Percentiles rank a stretch among this genome's conserved stretches.
Conservation (phyloP, 2,797 vertebrate species). For the Hippopotamyrus pictus region DNA sequence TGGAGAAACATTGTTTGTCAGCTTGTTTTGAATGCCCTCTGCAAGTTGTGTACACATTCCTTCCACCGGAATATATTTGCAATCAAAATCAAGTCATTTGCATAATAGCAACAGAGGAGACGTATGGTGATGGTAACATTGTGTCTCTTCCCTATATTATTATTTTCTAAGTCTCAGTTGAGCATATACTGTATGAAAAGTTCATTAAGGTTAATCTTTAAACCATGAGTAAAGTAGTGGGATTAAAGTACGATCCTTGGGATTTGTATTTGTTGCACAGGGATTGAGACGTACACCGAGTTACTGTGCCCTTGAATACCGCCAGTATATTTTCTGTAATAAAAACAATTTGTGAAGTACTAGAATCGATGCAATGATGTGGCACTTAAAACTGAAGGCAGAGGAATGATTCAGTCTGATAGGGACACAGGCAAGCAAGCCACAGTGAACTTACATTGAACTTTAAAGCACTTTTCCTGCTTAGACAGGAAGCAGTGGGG, state of each 20-base stretch:
- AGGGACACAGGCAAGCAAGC: background rate
- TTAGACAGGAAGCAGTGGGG: background rate
- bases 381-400: background rate
- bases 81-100: background rate
- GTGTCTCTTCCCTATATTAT: background rate
- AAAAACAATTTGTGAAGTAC: background rate
- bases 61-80: constrained; percentile 11
- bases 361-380: background rate
- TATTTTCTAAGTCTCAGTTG: background rate
- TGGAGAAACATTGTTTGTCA: background rate
- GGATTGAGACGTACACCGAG: background rate
- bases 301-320: background rate
- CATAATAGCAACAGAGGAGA: background rate
- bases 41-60: background rate
- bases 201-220: background rate
- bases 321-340: background rate
- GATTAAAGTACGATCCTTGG: background rate
- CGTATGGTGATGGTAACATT: background rate
- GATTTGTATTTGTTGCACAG: background rate
- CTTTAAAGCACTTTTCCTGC: background rate
- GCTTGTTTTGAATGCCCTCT: background rate
- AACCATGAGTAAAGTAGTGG: background rate
- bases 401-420: background rate
- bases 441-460: background rate
- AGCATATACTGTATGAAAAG: background rate